Conservation (phyloP, 2,888 invertebrate species). For the Mactromeris polynyma region DNA sequence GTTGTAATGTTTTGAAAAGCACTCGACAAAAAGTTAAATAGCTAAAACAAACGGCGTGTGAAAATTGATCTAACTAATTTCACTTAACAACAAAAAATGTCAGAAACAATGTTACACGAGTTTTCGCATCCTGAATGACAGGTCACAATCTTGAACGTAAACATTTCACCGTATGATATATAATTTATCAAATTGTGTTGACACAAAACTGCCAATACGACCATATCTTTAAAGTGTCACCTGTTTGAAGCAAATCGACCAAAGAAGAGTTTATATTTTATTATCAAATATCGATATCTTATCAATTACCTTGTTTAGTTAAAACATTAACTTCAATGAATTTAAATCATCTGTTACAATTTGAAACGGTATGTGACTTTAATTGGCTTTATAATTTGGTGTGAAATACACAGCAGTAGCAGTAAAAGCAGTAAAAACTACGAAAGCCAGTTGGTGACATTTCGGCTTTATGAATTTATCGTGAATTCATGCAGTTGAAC, state of each 20-base stretch:
- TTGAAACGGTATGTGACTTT: not conserved
- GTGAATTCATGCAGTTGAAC: too few relatives aligned
- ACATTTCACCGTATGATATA: conserved; percentile 14
- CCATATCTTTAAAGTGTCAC: conserved; percentile 10
- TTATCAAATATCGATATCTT: conserved; percentile 8
- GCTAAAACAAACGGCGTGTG: conserved; percentile 28
- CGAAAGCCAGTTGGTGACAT: too few relatives aligned
- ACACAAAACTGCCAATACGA: not conserved
- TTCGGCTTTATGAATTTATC: too few relatives aligned
- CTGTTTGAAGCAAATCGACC: not conserved
- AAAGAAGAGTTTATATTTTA: not conserved
- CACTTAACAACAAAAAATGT: conserved; percentile 19
- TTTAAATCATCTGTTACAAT: not conserved
- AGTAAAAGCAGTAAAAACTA: too few relatives aligned
- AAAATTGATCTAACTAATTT: conserved; percentile 29
- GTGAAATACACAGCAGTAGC: too few relatives aligned
- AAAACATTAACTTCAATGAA: not conserved
- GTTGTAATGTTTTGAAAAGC: not conserved
- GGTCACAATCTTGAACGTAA: not conserved
- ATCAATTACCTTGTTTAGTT: not conserved
- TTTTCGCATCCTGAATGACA: conserved; percentile 27
- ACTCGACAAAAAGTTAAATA: not conserved
- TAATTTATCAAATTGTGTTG: conserved; percentile 6
- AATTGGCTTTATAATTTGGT: too few relatives aligned
- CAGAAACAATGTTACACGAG: not conserved